Percentiles rank a stretch among this genome's conserved stretches.
Evolutionary conservation across 2,888 invertebrate species (phyloP).

Genomic region (Caenorhabditis sp.): DNA sequence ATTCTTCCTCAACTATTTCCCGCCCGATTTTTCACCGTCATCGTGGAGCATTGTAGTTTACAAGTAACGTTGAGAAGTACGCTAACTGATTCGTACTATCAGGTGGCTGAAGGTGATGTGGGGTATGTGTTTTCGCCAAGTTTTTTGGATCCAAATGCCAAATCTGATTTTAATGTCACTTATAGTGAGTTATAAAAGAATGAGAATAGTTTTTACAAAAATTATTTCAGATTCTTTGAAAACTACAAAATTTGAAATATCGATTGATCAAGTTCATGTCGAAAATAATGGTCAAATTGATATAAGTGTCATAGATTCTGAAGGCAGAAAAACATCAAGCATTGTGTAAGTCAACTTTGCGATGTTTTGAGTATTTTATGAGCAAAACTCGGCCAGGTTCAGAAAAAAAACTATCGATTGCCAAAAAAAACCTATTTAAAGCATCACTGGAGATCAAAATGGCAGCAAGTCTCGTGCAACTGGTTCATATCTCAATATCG

Average conservation of each 20-base stretch:
- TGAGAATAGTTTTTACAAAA: background rate
- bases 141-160: slow-evolving; percentile 11
- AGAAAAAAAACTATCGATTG: no score
- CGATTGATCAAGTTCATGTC: background rate
- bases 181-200: slow-evolving; percentile 9
- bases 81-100: slow-evolving; percentile 7
- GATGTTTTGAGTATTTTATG: no score
- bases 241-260: background rate
- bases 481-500: background rate
- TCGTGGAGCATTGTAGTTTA: slow-evolving; percentile 17
- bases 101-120: slow-evolving; percentile 1
- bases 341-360: background rate
- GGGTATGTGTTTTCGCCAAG: slow-evolving; percentile 31
- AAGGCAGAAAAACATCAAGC: background rate
- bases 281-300: background rate
- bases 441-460: background rate
- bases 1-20: slow-evolving; percentile 29
- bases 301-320: background rate
- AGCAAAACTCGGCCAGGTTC: no score
- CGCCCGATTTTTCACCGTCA: slow-evolving; percentile 20
- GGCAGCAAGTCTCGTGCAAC: background rate
- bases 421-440: background rate
- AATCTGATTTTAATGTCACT: slow-evolving; percentile 19
- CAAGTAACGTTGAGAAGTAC: slow-evolving; percentile 1
- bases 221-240: background rate